A percentile compares a stretch with the other conserved stretches of the same genome.
Evolutionary conservation across 2,797 vertebrate genomes (phyloP).

Genomic region (Notolepis coatsorum): DNA sequence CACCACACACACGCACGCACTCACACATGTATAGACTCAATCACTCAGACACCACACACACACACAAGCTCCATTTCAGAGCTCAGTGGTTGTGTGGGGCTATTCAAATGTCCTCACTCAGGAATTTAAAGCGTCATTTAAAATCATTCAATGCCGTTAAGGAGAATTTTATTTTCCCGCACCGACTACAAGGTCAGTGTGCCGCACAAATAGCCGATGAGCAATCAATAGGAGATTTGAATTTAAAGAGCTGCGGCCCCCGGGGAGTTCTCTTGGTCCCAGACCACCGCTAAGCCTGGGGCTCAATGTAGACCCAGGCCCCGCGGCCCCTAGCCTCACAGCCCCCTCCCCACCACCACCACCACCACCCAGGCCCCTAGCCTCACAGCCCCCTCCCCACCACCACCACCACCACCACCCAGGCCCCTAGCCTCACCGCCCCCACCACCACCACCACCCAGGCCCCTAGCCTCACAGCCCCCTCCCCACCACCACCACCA

Average conservation of each 20-base stretch:
- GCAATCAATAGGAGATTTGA: slow-evolving; percentile 85
- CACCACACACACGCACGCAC: slow-evolving; percentile 16
- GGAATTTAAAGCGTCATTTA: slow-evolving; percentile 77
- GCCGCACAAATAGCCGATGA: slow-evolving; percentile 83
- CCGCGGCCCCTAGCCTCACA: slow-evolving; percentile 46
- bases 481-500: no score
- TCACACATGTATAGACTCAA: slow-evolving; percentile 8
- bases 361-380: slow-evolving; percentile 14
- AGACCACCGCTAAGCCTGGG: slow-evolving; percentile 74
- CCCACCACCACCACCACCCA: slow-evolving; percentile 12
- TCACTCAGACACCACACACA: slow-evolving; percentile 32
- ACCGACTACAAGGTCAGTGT: slow-evolving; percentile 79
- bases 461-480: slow-evolving; percentile 55
- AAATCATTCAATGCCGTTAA: slow-evolving; percentile 71
- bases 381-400: no score
- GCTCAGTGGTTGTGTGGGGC: slow-evolving; percentile 65
- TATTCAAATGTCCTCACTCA: slow-evolving; percentile 68
- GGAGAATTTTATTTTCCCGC: slow-evolving; percentile 72
- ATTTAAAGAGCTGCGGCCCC: slow-evolving; percentile 80
- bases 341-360: slow-evolving; percentile 16
- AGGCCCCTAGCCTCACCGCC: slow-evolving; percentile 43
- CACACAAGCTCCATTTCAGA: slow-evolving; percentile 65
- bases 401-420: slow-evolving; percentile 52
- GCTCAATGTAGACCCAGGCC: slow-evolving; percentile 74
- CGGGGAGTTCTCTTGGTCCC: slow-evolving; percentile 63